phyloP scores from a whole-genome alignment of 2,797 vertebrate genomes.

The Enteromius fasciolatus region DNA sequence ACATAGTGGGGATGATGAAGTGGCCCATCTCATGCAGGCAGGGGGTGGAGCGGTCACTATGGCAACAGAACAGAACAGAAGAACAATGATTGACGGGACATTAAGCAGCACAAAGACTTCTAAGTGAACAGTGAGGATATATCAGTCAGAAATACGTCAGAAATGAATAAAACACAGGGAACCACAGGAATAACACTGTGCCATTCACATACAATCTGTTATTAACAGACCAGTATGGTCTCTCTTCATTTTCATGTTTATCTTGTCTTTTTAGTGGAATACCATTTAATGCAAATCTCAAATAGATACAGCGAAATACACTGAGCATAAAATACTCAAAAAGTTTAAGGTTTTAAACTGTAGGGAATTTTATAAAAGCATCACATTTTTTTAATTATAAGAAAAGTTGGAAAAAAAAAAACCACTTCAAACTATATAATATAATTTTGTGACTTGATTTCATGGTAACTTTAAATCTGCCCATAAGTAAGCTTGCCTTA shows the following conservation, averaged over 20 bases:
- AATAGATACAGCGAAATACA: too few relatives aligned
- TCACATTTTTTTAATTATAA: too few relatives aligned
- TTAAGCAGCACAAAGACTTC: slow-evolving; percentile 32
- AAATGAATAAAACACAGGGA: slow-evolving; percentile 8
- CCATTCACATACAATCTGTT: slow-evolving; percentile 41
- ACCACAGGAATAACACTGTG: background rate
- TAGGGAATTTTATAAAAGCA: too few relatives aligned
- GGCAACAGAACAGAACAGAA: slow-evolving; percentile 52
- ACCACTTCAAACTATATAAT: background rate
- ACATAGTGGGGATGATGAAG: slow-evolving; percentile 84
- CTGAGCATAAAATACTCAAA: too few relatives aligned
- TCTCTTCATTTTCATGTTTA: background rate
- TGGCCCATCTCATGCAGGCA: slow-evolving; percentile 89
- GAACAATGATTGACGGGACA: slow-evolving; percentile 31
- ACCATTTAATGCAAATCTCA: too few relatives aligned
- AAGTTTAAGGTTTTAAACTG: background rate
- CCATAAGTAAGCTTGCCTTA: background rate
- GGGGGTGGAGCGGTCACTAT: slow-evolving; percentile 84
- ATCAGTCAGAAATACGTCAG: slow-evolving; percentile 25
- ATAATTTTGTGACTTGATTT: background rate
- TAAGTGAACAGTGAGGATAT: slow-evolving; percentile 6
- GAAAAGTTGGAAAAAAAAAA: background rate
- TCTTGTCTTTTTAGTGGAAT: slow-evolving; percentile 2
- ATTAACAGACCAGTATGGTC: background rate
- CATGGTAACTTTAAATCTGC: background rate